phyloP scores from a whole-genome alignment of 2,888 invertebrate species.

The Dione juno region DNA sequence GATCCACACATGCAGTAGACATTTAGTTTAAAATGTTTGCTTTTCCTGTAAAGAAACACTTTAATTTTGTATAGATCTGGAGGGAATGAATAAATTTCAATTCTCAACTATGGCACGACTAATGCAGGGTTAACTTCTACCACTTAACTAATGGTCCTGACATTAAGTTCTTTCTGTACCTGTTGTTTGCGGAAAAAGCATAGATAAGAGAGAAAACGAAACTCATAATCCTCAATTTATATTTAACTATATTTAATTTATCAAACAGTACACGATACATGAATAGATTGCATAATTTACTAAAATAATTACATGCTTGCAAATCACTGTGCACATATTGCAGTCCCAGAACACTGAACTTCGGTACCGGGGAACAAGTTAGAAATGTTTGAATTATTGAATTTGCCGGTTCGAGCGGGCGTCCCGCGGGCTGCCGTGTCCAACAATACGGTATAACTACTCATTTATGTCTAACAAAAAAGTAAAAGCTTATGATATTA shows the following conservation, averaged over 20 bases:
- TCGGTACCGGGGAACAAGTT: slow-evolving; percentile 50
- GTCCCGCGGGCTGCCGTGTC: slow-evolving; percentile 45
- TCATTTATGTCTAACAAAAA: slow-evolving; percentile 14
- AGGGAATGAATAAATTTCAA: too few relatives aligned
- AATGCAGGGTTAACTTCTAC: too few relatives aligned
- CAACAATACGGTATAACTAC: slow-evolving; percentile 32
- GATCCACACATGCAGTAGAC: not conserved
- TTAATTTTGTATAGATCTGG: too few relatives aligned
- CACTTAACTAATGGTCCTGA: too few relatives aligned
- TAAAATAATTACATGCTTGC: slow-evolving; percentile 37
- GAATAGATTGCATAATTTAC: slow-evolving; percentile 23
- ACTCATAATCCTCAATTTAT: not conserved
- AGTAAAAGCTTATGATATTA: not conserved
- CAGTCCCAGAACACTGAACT: slow-evolving; percentile 44
- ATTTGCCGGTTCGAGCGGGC: slow-evolving; percentile 43
- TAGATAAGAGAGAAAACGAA: too few relatives aligned
- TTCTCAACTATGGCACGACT: too few relatives aligned
- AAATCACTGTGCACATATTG: slow-evolving; percentile 37
- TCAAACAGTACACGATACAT: not conserved
- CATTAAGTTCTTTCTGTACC: too few relatives aligned
- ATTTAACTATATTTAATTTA: not conserved
- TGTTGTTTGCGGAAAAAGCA: too few relatives aligned
- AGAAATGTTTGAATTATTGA: slow-evolving; percentile 50
- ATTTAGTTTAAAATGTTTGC: not conserved
- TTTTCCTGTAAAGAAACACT: too few relatives aligned